A percentile compares a stretch with the other conserved stretches of the same genome.
phyloP scores from a whole-genome alignment of 2,797 vertebrate genomes.

The Emys orbicularis region DNA sequence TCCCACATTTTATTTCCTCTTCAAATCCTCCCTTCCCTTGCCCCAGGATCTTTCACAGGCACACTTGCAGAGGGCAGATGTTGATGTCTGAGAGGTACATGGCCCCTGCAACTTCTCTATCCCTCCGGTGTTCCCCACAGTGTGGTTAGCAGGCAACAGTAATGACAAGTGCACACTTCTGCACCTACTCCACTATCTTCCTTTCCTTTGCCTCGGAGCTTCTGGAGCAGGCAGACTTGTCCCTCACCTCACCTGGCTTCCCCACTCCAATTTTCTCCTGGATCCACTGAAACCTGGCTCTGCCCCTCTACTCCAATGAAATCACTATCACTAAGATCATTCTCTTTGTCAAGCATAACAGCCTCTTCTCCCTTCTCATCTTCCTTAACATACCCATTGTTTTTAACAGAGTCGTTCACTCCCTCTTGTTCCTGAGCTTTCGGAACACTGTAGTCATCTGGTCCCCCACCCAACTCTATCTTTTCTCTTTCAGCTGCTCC shows the following conservation, averaged over 20 bases:
- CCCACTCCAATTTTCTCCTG: accelerated
- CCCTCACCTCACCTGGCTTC: neutral
- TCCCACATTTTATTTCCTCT: slow-evolving; percentile 46
- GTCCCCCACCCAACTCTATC: neutral
- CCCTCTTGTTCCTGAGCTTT: neutral
- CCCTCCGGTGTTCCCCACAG: neutral
- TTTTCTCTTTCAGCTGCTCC: slow-evolving; percentile 2
- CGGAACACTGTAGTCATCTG: neutral
- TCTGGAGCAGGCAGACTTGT: neutral
- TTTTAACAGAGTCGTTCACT: neutral
- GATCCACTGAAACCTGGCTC: neutral
- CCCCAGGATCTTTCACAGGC: neutral
- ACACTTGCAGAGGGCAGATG: neutral
- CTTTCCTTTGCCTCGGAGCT: neutral
- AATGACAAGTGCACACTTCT: neutral
- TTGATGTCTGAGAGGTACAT: neutral
- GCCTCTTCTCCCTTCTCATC: neutral
- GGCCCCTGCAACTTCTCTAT: neutral
- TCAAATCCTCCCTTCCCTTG: neutral
- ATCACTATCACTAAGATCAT: neutral
- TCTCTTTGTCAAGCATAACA: accelerated
- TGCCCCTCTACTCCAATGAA: neutral
- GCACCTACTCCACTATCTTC: neutral
- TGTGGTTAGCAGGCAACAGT: neutral
- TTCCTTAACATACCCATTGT: neutral